A percentile compares a stretch with the other conserved stretches of the same genome.
Evolutionary conservation across 2,797 vertebrate genomes (phyloP).

Genomic region (Mycteria americana): DNA sequence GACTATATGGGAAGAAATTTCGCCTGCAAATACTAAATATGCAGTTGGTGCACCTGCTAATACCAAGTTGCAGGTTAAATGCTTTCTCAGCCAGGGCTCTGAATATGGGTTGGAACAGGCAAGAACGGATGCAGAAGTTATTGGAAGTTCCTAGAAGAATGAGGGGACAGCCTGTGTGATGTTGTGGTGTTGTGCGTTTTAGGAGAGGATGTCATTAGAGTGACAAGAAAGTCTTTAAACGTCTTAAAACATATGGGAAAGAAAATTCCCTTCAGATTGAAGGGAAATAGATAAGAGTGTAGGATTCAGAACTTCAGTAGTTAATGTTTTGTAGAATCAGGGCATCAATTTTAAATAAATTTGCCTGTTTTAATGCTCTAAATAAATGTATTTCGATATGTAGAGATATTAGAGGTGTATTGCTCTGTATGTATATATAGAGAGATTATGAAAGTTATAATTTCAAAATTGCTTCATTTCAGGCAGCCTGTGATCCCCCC

Average conservation of each 20-base stretch:
- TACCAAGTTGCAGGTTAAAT: neutral
- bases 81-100: neutral
- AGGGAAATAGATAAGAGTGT: neutral
- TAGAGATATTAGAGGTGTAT: neutral
- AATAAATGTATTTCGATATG: neutral
- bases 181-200: neutral
- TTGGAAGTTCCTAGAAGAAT: neutral
- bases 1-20: neutral
- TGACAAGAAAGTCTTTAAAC: neutral
- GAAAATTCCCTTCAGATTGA: neutral
- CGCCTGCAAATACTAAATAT: neutral
- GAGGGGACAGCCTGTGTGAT: neutral
- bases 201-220: neutral
- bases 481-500: neutral
- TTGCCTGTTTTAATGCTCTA: neutral
- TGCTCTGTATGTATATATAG: neutral
- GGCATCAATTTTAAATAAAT: neutral
- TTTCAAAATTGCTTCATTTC: neutral
- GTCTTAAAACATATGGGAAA: neutral
- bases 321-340: neutral
- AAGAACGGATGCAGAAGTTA: neutral
- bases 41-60: neutral
- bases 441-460: neutral
- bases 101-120: neutral
- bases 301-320: neutral